Evolutionary conservation across 2,888 invertebrate genomes (phyloP), one percentile per base, ranked within the genome.

Genomic region (Eretmocerus hayati): DNA sequence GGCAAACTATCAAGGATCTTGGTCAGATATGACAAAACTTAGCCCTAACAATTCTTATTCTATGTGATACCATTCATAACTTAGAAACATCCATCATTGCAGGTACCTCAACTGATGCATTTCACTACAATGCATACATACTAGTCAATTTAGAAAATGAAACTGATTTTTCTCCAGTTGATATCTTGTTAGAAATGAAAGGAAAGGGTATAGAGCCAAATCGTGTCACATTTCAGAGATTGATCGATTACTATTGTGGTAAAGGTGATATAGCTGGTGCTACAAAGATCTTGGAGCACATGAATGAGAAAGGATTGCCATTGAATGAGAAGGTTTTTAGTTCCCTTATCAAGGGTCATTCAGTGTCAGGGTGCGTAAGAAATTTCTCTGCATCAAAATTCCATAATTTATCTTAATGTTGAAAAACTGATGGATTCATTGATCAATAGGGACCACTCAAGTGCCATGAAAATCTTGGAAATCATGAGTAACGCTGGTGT

Each of bases 61-160:
- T n/a, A n/a, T n/a, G n/a, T n/a, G n/a, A n/a, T n/a, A n/a, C n/a
- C n/a, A n/a, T n/a, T n/a, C n/a, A n/a, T n/a, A n/a, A n/a, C n/a
- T n/a, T n/a, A n/a, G n/a, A n/a, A n/a, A n/a, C n/a, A n/a, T n/a
- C 21, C 15, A n/a, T 23, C 42, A 44, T 42, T 61, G 71, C 72
- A 64, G 65, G 85, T 54, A 80, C 88, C n/a, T 82, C 83, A 1
- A 80, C 91, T 80, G 90, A 90, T 64, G 80, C 90, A 19, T 86
- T 86, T 0, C 91, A 93, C 67, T 93, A 91, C 71, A 94, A 94
- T 75, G 87, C 90, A 1, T 72, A 93, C 22, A 71, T 94, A 37
- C 74, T 86, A 53, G 87, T 91, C 0, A 89, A 91, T 68, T 72
- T 91, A 59, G 90, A 92, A 67, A 93, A 92, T 69, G 85, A 89